phyloP scores from a whole-genome alignment of 2,113 vertebrate genomes.

The Psephotus haematonotus region DNA sequence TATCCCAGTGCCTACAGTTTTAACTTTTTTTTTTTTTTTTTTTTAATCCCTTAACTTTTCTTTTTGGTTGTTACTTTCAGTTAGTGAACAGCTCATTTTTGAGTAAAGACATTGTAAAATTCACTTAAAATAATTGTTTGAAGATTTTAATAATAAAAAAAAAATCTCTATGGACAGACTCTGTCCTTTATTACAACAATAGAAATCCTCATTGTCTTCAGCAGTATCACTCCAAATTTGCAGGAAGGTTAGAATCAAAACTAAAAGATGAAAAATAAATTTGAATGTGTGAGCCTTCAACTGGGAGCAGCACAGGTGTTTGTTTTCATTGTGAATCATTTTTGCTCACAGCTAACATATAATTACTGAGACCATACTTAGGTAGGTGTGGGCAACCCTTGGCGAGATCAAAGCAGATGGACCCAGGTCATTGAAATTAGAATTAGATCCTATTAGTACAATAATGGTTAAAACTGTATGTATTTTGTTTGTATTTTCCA shows the following conservation, averaged over 20 bases:
- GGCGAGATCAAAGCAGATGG: neutral
- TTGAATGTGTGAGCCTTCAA: neutral
- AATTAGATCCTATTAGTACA: neutral
- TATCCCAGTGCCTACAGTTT: constrained; percentile 60
- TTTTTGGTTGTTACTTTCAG: constrained; percentile 52
- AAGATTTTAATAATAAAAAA: constrained; percentile 43
- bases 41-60: constrained; percentile 37
- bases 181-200: constrained; percentile 46
- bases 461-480: neutral
- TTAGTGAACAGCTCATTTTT: constrained; percentile 41
- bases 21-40: constrained; percentile 36
- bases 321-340: constrained; percentile 11
- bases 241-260: neutral
- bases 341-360: neutral
- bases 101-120: constrained; percentile 54
- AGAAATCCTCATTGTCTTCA: constrained; percentile 58
- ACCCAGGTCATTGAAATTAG: neutral
- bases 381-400: neutral
- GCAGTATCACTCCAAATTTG: neutral
- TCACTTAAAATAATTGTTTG: constrained; percentile 53
- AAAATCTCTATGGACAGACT: constrained; percentile 12
- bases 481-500: constrained; percentile 1
- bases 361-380: neutral
- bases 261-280: neutral
- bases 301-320: neutral